Conservation (phyloP, 1,140 invertebrate species). For the Dysdera silvatica region DNA sequence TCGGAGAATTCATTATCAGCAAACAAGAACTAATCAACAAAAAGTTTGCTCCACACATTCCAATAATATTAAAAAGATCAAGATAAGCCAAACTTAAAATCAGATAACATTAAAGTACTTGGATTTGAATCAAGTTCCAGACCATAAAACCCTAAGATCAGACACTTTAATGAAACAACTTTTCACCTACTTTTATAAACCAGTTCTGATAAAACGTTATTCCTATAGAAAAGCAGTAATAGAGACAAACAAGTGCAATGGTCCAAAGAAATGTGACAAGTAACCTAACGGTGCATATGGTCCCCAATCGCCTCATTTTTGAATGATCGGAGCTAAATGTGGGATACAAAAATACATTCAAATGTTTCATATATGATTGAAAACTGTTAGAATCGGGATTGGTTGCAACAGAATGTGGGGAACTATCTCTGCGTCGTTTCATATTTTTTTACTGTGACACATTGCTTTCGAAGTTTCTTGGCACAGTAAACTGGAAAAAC, state of each 20-base stretch:
- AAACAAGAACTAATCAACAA: too few relatives aligned
- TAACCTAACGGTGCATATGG: slow-evolving; percentile 19
- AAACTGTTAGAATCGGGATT: neutral
- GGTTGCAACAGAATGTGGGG: neutral
- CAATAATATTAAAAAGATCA: too few relatives aligned
- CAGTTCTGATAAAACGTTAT: slow-evolving; percentile 95
- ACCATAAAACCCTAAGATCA: neutral
- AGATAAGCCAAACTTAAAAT: too few relatives aligned
- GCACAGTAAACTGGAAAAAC: too few relatives aligned
- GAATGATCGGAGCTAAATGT: slow-evolving; percentile 7
- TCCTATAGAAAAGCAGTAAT: slow-evolving; percentile 82
- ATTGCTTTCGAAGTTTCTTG: too few relatives aligned
- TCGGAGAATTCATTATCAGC: too few relatives aligned
- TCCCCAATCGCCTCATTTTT: slow-evolving; percentile 25
- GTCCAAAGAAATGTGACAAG: slow-evolving; percentile 29
- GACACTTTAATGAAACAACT: neutral
- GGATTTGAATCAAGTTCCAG: too few relatives aligned
- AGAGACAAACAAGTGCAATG: slow-evolving; percentile 54
- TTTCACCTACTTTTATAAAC: slow-evolving; percentile 66
- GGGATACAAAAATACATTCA: slow-evolving; percentile 16
- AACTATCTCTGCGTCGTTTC: slow-evolving; percentile 21
- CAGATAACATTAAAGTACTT: too few relatives aligned
- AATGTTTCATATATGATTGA: slow-evolving; percentile 17
- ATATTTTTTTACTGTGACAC: too few relatives aligned
- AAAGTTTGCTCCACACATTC: too few relatives aligned